Base-by-base conservation (phyloP, 1,140 invertebrate genomes). In the Pseudomyrmex dendroicus region DNA sequence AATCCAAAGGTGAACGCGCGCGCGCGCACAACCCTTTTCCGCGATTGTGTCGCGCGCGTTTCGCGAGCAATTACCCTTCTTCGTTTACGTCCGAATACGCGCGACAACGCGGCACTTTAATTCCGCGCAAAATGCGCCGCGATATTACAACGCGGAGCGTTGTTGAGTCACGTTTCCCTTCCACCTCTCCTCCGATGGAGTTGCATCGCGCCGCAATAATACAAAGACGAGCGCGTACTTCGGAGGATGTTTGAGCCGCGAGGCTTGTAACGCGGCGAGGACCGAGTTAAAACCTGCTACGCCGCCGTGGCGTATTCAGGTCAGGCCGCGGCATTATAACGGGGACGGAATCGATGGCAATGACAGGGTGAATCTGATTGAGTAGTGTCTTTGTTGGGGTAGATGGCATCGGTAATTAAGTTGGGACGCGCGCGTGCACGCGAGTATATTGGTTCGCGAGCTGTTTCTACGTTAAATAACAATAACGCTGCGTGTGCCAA, bases 101-200 rank as follows among this genome's bases (percentile, higher is more conserved):
- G 62, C 25, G 12, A 22, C 64, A 48, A 66, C 25, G 50, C 56
- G 66, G 62, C 48, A 70, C 46, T 80, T 46, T 70, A 80, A 80
- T 80, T 80, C 22, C 66, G 66, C 66, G 54, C 72, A 80, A 80
- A 80, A 80, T 80, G 76, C 76, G 44, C 57, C 66, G 76, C 76
- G 66, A 70, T 80, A 80, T 70, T 80, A 72, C 54, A 72, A 10
- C 64, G 17, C 35, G 63, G 17, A 5, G 48, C 25, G 48, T 13
- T 54, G 54, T 78, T 22, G 64, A 70, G 76, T 70, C 76, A 78
- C 76, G 64, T 72, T 35, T 35, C 35, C 35, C 35, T 78, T 2
- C 2, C 25, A 2, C 2, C 3, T 20, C 0, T 3, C 25, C 25
- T 35, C 22, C 76, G 66, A 70, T 78, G 52, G 44, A 48, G 54